Base-by-base conservation (phyloP, 64 coral and sea anemone genomes). In the Dendronephthya gigantea region DNA sequence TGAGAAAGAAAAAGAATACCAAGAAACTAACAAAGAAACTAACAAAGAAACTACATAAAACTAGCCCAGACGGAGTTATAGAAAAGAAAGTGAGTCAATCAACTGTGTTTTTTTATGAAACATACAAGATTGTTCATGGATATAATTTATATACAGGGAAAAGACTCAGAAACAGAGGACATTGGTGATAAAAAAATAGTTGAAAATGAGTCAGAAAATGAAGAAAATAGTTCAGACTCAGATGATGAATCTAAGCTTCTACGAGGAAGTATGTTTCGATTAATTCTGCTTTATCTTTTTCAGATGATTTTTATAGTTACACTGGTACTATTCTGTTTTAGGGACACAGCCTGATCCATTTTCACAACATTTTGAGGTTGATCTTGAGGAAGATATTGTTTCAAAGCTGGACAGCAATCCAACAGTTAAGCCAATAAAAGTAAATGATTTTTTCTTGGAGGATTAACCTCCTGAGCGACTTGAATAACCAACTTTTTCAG, bases 311-410 rank as follows among this genome's bases (percentile, higher is more conserved):
- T n/a, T n/a, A n/a, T n/a, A 27, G 17, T 62, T 7, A 62, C 25
- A 83, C 0, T 83, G 19, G 19, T 35, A 7, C 40, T 68, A 33
- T 47, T 16, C 32, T 84, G 22, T 88, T 37, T 85, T 56, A 96
- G 91, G 49, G 25, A 22, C 4, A 27, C 22, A 62, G 23, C 58
- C 39, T 69, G 94, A 96, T 72, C 91, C 91, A 88, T 96, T 96
- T 86, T 69, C 36, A 37, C 79, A 86, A 33, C 94, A 96, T 35
- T 96, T 92, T 93, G 91, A 96, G 79, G 88, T 92, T 86, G 94
- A 96, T 27, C 82, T 96, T 9, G 88, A 92, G 25, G 94, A 96
- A 31, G 36, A 49, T 68, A 39, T 87, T 43, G 85, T 88, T 74
- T 65, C 34, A 59, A 90, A 76, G 30, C 33, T 96, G 16, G 35